Conservation (phyloP, 1,140 invertebrate species). For the Argopecten irradians region DNA sequence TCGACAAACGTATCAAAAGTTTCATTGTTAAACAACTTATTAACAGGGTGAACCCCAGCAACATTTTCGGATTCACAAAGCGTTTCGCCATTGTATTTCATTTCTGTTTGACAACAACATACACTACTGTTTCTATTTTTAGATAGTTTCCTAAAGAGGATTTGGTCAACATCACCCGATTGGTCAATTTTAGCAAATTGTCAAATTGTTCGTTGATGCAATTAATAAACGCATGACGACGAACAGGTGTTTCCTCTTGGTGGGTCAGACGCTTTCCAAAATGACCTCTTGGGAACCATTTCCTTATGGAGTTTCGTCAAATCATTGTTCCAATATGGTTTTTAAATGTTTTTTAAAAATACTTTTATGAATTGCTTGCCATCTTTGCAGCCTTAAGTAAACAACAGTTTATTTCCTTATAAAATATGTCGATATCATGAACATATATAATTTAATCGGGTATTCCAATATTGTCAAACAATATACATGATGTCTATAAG, state of each 20-base stretch:
- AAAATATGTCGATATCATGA: neutral
- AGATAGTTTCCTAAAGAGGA: neutral
- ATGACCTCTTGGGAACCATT: neutral
- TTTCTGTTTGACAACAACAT: neutral
- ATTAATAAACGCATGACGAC: too few relatives aligned
- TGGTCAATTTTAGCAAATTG: neutral
- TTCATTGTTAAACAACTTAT: neutral
- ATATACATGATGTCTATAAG: too few relatives aligned
- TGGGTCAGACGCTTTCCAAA: neutral
- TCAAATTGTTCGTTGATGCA: too few relatives aligned
- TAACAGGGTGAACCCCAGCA: neutral
- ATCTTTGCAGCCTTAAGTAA: neutral
- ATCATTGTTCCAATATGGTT: neutral
- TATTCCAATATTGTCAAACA: neutral
- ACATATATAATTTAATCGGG: neutral
- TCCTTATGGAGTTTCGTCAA: neutral
- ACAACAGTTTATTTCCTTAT: neutral
- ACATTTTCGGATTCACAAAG: too few relatives aligned
- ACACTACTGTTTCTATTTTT: neutral
- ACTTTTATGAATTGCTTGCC: neutral
- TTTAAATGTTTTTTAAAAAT: neutral
- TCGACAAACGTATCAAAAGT: too few relatives aligned
- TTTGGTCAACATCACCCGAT: neutral
- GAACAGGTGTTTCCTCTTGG: neutral
- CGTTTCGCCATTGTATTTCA: neutral